phyloP scores from a whole-genome alignment of 1,140 invertebrate genomes.

The Pogonus chalceus region DNA sequence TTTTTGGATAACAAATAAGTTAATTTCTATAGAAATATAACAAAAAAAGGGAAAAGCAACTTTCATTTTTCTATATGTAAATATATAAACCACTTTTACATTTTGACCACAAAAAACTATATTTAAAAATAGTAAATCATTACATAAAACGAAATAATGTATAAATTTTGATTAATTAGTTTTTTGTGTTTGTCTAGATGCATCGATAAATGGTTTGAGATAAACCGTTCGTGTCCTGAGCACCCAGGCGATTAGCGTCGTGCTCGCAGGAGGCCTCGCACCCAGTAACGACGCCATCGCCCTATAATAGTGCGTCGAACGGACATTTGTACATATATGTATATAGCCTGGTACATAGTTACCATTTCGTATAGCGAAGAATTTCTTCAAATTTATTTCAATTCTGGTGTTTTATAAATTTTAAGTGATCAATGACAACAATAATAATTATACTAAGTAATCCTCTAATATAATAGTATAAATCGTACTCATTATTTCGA shows the following conservation, averaged over 20 bases:
- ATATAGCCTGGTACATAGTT: constrained; percentile 6
- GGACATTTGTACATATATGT: constrained; percentile 3
- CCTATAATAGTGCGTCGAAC: background rate
- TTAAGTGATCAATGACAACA: constrained; percentile 1
- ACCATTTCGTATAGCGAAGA: constrained; percentile 2
- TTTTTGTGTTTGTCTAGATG: constrained; percentile 54
- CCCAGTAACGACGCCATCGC: too few relatives aligned
- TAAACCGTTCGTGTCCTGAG: constrained; percentile 92
- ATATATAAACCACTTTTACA: too few relatives aligned
- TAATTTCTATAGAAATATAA: too few relatives aligned
- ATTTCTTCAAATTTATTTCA: background rate
- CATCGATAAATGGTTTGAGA: constrained; percentile 96
- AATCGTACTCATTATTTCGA: background rate
- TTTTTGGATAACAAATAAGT: too few relatives aligned
- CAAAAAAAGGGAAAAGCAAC: too few relatives aligned
- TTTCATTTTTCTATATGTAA: too few relatives aligned
- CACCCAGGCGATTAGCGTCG: constrained; percentile 78
- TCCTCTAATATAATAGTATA: too few relatives aligned
- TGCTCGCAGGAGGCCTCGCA: background rate
- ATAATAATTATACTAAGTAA: too few relatives aligned
- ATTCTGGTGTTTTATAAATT: background rate
- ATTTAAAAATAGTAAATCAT: too few relatives aligned
- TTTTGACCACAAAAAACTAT: too few relatives aligned
- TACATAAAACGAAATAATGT: too few relatives aligned
- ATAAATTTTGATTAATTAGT: constrained; percentile 20